Evolutionary conservation across 2,888 invertebrate species (phyloP).

Genomic region (Protodeltote pygarga): DNA sequence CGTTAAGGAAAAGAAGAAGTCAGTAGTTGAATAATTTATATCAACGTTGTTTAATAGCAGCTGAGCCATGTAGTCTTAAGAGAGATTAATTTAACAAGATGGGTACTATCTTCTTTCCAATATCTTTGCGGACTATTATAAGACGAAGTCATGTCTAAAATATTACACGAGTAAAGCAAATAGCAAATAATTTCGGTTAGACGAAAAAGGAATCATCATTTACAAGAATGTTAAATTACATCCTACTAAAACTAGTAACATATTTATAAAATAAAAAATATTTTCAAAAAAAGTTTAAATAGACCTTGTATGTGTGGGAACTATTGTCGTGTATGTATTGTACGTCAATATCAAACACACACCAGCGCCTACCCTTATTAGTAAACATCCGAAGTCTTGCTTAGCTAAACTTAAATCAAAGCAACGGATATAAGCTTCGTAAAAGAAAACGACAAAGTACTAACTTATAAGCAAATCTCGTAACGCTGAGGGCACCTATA

Average conservation of each 20-base stretch:
- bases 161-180: too few species aligned
- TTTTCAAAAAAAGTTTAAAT: too few species aligned
- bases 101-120: too few species aligned
- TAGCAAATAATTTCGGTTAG: too few species aligned
- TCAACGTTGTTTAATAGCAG: constrained; percentile 28
- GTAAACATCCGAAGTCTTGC: constrained; percentile 5
- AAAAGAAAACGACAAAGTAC: constrained; percentile 18
- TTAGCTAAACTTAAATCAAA: constrained; percentile 27
- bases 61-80: constrained; percentile 27
- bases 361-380: constrained; percentile 5
- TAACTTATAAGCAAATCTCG: constrained; percentile 31
- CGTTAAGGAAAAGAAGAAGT: constrained; percentile 44
- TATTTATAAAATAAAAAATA: too few species aligned
- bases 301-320: too few species aligned
- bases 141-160: too few species aligned
- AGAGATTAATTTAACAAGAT: constrained; percentile 6
- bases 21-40: constrained; percentile 43
- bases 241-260: too few species aligned
- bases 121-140: too few species aligned
- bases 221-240: too few species aligned
- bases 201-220: too few species aligned
- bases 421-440: background rate
- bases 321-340: background rate
- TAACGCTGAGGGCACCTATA: constrained; percentile 25
- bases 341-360: background rate